Evolutionary conservation across 1,140 invertebrate species (phyloP), one percentile per base, ranked within the genome.

Genomic region (Saccostrea echinata): DNA sequence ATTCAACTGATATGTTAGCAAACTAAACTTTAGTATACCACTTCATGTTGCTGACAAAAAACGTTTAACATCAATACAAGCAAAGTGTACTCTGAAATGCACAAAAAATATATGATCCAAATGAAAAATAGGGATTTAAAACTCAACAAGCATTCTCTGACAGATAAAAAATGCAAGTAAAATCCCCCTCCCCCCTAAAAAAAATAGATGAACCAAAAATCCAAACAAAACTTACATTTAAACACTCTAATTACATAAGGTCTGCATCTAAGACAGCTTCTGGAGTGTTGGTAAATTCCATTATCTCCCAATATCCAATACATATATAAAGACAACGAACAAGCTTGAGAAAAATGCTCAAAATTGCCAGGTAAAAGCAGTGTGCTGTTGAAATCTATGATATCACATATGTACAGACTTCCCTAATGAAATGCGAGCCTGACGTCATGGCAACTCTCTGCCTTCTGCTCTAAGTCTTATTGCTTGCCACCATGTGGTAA

Each of bases 371-470:
- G 68, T 76, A 76, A 76, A 30, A 76, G 68, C 43, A 43, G 13
- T 76, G 68, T 76, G 68, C 27, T 76, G 68, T 76, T 76, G 68
- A 76, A 76, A 76, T 76, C 68, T 76, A 76, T 76, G 68, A 76
- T 76, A 76, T 76, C 68, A 76, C 68, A 76, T 76, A 76, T 76
- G 68, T 76, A 76, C 68, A 76, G 68, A 76, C 68, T 76, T 76
- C 68, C 68, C 68, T 76, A 76, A 76, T 76, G 68, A 76, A 76
- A 76, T 76, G 68, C 27, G 30, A 18, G 68, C 24, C 27, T 76
- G 68, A 76, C 68, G 68, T 76, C 68, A 76, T 76, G 68, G 68
- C 68, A 76, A 76, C 68, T 76, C 68, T 30, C 68, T 76, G 68
- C 68, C 68, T 30, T 76, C 68, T 76, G 27, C 9, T 43, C 68